Conservation (phyloP, 2,888 invertebrate genomes). For the Drosophila dives region DNA sequence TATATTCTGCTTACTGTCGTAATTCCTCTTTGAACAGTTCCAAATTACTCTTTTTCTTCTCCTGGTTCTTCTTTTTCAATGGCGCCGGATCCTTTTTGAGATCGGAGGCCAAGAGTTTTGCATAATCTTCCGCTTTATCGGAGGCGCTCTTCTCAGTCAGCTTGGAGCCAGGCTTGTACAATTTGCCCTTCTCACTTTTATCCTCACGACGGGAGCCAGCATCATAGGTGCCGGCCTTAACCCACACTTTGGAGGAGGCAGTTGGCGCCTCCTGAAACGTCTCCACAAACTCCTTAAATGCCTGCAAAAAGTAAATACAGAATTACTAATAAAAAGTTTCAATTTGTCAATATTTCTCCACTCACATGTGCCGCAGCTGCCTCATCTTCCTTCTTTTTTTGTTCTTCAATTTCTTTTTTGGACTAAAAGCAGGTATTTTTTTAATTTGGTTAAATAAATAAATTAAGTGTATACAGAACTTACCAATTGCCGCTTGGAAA, state of each 20-base stretch:
- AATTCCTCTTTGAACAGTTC: slow-evolving; percentile 99
- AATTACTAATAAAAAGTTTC: neutral
- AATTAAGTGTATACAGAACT: slow-evolving; percentile 2
- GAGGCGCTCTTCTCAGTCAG: slow-evolving; percentile 88
- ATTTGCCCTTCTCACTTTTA: slow-evolving; percentile 93
- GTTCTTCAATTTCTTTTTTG: slow-evolving; percentile 94
- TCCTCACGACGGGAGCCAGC: slow-evolving; percentile 97
- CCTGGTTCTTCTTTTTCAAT: slow-evolving; percentile 90
- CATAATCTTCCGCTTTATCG: slow-evolving; percentile 90
- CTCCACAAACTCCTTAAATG: slow-evolving; percentile 98
- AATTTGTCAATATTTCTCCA: slow-evolving; percentile 11
- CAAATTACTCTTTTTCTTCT: slow-evolving; percentile 98
- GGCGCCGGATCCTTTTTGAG: slow-evolving; percentile 87
- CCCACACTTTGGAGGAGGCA: slow-evolving; percentile 95
- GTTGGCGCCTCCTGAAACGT: slow-evolving; percentile 96
- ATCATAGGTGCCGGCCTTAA: slow-evolving; percentile 98
- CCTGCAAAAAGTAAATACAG: slow-evolving; percentile 85
- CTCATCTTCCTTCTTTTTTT: slow-evolving; percentile 94
- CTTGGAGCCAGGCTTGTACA: slow-evolving; percentile 96
- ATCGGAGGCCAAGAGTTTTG: slow-evolving; percentile 87
- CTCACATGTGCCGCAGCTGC: slow-evolving; percentile 95
- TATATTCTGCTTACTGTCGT: slow-evolving; percentile 89
- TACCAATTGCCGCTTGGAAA: slow-evolving; percentile 88
- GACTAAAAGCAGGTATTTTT: slow-evolving; percentile 83
- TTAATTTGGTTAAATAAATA: neutral